Base-by-base conservation (phyloP, 1,140 invertebrate genomes). In the Maniola jurtina region DNA sequence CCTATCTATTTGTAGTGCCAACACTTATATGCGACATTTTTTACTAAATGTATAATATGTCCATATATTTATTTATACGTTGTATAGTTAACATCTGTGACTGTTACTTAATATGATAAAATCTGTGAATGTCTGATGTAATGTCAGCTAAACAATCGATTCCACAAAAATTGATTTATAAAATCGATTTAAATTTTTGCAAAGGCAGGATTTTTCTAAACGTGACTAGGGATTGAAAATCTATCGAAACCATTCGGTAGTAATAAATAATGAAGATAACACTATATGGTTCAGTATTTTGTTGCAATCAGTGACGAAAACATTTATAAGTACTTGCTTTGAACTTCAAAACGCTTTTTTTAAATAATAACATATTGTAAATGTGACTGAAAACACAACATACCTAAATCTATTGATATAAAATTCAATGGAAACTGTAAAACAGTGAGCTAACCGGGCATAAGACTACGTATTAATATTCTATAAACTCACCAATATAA, bases 1-100 rank as follows among this genome's bases (percentile, higher is more conserved):
- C 69, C 82, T 84, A 85, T 81, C 79, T 87, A 84, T 77, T 75
- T 55, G 72, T 75, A 80, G 77, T 80, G 80, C 68, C 83, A 83
- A 85, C 81, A 80, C 83, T 55, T 34, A 55, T 13, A 34, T 77
- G 67, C 56, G 58, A 72, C 61, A 40, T 66, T 54, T 57, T 55
- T 25, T 63, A 42, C 48, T 68, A 63, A 54, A 38, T 61, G 60
- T 61, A 61, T 61, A 59, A 47, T 61, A 56, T 56, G 42, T 61
- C 60, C 60, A 61, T 50, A 50, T 48, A 61, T 58, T 33, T 47
- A 50, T 61, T 50, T 61, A 38, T 52, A 61, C 38, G 48, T 61
- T 16, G 60, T 54, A 52, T 52, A 61, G 38, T 55, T 55, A 52
- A 33, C 45, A 47, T 47, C 15, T 34, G 42, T 55, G 25, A 13